Percentiles rank a stretch among this genome's conserved stretches.
phyloP scores from a whole-genome alignment of 1,140 invertebrate species.

The Psilanteris sp. region DNA sequence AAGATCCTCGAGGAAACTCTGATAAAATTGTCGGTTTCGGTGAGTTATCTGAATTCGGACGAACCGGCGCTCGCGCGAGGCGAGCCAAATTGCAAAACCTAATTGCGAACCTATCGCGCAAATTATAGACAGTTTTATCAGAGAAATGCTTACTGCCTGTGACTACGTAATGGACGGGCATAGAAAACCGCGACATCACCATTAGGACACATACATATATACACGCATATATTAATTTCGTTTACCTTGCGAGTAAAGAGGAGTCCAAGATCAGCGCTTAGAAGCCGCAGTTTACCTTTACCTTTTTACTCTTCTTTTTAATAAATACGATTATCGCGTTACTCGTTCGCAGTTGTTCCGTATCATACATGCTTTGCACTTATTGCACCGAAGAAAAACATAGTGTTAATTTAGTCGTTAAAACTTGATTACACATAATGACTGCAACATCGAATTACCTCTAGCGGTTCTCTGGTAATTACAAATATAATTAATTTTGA shows the following conservation, averaged over 20 bases:
- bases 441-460: conserved; percentile 51
- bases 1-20: conserved; percentile 42
- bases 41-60: not conserved
- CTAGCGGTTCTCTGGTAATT: conserved; percentile 24
- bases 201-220: conserved; percentile 65
- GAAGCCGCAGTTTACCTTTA: conserved; percentile 8
- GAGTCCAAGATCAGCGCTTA: conserved; percentile 23
- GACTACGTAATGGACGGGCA: conserved; percentile 64
- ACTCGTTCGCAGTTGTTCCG: conserved; percentile 29
- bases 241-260: conserved; percentile 50
- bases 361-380: conserved; percentile 31
- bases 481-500: conserved; percentile 42
- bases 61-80: too few species aligned
- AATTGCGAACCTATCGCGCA: too few species aligned
- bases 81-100: too few species aligned
- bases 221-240: conserved; percentile 57
- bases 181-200: conserved; percentile 60
- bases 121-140: conserved; percentile 55
- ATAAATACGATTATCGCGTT: conserved; percentile 27
- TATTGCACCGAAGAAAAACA: conserved; percentile 61
- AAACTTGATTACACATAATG: conserved; percentile 52
- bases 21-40: conserved; percentile 49
- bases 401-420: conserved; percentile 54
- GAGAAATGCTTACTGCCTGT: conserved; percentile 60
- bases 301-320: conserved; percentile 9